Evolutionary conservation across 2,888 invertebrate species (phyloP).

Genomic region (Thera britannica): DNA sequence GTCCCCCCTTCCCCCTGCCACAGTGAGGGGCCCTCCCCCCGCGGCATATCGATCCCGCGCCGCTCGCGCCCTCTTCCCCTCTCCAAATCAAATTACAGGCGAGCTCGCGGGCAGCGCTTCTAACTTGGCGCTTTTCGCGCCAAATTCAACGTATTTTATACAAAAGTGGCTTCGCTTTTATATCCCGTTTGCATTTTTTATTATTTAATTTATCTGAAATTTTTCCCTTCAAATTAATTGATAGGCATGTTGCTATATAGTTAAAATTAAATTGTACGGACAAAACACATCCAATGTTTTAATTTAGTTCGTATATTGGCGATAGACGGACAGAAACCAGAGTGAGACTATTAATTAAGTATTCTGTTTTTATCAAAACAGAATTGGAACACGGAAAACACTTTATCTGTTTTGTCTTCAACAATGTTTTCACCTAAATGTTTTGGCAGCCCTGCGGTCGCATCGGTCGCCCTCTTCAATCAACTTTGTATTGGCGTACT

Average conservation of each 20-base stretch:
- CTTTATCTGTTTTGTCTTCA: not conserved
- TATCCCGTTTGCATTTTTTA: too few species aligned
- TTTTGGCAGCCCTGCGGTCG: constrained; percentile 28
- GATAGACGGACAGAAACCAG: too few species aligned
- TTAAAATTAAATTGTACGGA: too few species aligned
- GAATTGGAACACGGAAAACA: not conserved
- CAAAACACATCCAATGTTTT: too few species aligned
- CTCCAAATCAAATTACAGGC: constrained; percentile 84
- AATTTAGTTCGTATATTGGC: too few species aligned
- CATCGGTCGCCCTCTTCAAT: constrained; percentile 61
- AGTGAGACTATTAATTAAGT: too few species aligned
- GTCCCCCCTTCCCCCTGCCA: constrained; percentile 48
- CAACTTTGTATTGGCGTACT: constrained; percentile 73
- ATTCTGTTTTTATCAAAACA: too few species aligned
- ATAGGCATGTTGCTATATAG: too few species aligned
- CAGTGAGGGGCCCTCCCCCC: constrained; percentile 44
- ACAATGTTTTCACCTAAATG: constrained; percentile 2
- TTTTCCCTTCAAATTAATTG: too few species aligned
- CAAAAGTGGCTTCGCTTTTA: constrained; percentile 14
- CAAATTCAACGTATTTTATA: constrained; percentile 23
- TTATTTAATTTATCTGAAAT: too few species aligned
- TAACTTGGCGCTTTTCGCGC: constrained; percentile 32
- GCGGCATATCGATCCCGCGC: constrained; percentile 61
- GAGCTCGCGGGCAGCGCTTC: constrained; percentile 42
- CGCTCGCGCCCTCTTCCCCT: constrained; percentile 62